phyloP scores from a whole-genome alignment of 2,113 vertebrate genomes.

The Catharus fuscescens region DNA sequence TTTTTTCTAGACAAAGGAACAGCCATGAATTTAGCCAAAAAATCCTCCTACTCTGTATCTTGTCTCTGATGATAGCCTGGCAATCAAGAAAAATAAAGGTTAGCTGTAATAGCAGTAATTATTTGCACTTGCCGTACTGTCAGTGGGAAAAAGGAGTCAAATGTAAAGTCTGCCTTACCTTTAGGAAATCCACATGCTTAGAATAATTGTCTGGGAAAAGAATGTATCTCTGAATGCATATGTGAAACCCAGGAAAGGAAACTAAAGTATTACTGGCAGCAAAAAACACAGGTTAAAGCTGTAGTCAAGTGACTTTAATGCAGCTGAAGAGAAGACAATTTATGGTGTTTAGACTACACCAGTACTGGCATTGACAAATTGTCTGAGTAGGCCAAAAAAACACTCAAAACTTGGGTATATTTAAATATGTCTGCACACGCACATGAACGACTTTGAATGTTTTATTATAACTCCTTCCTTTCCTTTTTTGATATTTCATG shows the following conservation, averaged over 20 bases:
- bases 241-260: background rate
- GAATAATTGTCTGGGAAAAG: background rate
- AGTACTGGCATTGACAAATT: constrained; percentile 16
- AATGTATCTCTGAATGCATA: background rate
- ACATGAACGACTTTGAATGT: background rate
- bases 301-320: background rate
- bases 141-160: background rate
- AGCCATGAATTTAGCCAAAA: background rate
- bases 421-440: constrained; percentile 34
- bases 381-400: background rate
- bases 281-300: background rate
- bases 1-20: background rate
- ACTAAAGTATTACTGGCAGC: background rate
- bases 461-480: background rate
- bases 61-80: background rate
- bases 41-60: background rate
- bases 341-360: constrained; percentile 54
- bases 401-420: constrained; percentile 31
- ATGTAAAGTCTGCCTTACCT: background rate
- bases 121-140: background rate
- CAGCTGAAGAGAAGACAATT: constrained; percentile 44
- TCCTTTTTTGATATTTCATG: constrained; percentile 37
- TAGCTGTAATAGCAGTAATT: background rate
- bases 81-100: background rate
- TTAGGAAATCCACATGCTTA: background rate